These are phyloP conservation scores for Nymphicus hollandicus DNA, from an alignment of 2,113 vertebrate genomes.

Conservation along the genomic window DNA sequence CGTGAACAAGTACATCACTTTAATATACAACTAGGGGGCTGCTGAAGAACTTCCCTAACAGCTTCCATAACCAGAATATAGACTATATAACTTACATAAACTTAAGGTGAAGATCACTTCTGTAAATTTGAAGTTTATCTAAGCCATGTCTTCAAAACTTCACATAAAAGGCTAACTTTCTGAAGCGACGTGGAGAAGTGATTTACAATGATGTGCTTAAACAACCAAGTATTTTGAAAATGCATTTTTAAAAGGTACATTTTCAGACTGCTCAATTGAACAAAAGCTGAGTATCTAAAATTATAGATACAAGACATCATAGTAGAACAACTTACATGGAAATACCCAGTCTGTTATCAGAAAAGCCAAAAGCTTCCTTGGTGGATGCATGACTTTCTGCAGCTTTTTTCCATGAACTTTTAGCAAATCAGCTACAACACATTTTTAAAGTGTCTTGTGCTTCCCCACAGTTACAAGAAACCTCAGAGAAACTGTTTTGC, in stretches of 20 bases:
- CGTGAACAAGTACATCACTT: not conserved
- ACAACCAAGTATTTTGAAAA: not conserved
- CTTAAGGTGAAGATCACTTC: not conserved
- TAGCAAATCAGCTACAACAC: not conserved
- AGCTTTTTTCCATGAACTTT: not conserved
- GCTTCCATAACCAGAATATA: not conserved
- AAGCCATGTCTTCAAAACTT: not conserved
- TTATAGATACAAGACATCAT: not conserved
- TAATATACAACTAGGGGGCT: not conserved
- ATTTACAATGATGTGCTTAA: not conserved
- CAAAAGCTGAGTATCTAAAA: not conserved
- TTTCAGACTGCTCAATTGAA: not conserved
- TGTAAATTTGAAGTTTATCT: not conserved
- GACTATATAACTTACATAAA: not conserved
- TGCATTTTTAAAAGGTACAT: not conserved
- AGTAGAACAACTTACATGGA: not conserved
- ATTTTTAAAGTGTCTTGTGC: not conserved
- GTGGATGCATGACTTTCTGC: not conserved
- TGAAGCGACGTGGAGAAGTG: not conserved
- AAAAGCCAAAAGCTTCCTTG: not conserved
- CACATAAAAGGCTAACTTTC: not conserved
- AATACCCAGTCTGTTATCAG: not conserved
- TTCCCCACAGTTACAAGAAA: not conserved
- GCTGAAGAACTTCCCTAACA: not conserved
- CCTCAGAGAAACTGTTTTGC: not conserved